These are phyloP conservation scores for Drosophila ustulata DNA, from an alignment of 2,888 invertebrate genomes.

Conservation along the genomic window DNA sequence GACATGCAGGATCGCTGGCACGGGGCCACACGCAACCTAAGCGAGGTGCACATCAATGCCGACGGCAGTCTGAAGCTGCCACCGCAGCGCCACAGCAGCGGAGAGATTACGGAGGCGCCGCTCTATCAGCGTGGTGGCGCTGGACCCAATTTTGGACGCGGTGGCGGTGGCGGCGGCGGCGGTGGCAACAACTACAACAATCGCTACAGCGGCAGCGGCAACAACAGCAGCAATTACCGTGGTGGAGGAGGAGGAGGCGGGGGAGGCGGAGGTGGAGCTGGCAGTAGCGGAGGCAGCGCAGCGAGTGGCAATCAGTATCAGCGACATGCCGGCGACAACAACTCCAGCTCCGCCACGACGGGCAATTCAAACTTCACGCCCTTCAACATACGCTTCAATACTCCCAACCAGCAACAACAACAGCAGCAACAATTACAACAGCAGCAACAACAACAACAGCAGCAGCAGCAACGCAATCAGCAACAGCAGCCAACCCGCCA, in stretches of 20 bases:
- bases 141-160: slow-evolving; percentile 80
- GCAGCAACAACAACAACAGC: slow-evolving; percentile 37
- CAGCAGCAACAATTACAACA: slow-evolving; percentile 42
- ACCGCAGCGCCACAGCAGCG: slow-evolving; percentile 23
- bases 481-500: slow-evolving; percentile 41
- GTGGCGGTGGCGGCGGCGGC: slow-evolving; percentile 84
- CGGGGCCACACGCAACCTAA: slow-evolving; percentile 87
- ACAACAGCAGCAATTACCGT: slow-evolving; percentile 55
- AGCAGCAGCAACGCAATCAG: slow-evolving; percentile 54
- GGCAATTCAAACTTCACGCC: slow-evolving; percentile 61
- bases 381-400: slow-evolving; percentile 80
- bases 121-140: slow-evolving; percentile 88
- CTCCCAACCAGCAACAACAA: slow-evolving; percentile 66
- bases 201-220: slow-evolving; percentile 63
- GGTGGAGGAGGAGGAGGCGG: slow-evolving; percentile 43
- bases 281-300: slow-evolving; percentile 35
- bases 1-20: slow-evolving; percentile 90
- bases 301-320: slow-evolving; percentile 59
- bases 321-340: slow-evolving; percentile 58
- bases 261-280: slow-evolving; percentile 34
- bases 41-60: slow-evolving; percentile 85
- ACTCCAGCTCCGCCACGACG: slow-evolving; percentile 38
- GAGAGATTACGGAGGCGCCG: slow-evolving; percentile 86
- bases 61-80: slow-evolving; percentile 88
- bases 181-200: slow-evolving; percentile 66